A percentile compares a stretch with the other conserved stretches of the same genome.
Conservation (phyloP, 2,797 vertebrate species). For the Fistularia tabacaria region DNA sequence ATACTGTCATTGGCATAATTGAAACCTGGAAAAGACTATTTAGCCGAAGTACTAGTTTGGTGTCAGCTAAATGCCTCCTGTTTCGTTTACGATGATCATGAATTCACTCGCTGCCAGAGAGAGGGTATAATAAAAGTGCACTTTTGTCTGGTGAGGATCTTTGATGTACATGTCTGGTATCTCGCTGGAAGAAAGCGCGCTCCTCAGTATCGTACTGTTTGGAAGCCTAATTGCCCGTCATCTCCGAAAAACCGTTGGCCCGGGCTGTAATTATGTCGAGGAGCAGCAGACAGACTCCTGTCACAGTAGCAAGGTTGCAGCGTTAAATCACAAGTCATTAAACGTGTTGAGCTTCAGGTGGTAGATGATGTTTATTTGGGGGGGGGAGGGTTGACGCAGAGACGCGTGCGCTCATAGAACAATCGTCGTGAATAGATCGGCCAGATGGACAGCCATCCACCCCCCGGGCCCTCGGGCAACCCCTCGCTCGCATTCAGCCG, state of each 20-base stretch:
- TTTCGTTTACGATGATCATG: slow-evolving; percentile 41
- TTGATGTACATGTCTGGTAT: slow-evolving; percentile 45
- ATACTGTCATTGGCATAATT: not conserved
- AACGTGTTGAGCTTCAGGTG: slow-evolving; percentile 20
- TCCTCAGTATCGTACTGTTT: slow-evolving; percentile 52
- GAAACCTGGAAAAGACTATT: slow-evolving; percentile 10
- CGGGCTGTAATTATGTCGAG: slow-evolving; percentile 66
- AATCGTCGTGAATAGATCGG: slow-evolving; percentile 15
- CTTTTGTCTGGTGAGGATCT: slow-evolving; percentile 41
- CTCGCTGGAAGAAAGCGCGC: slow-evolving; percentile 46
- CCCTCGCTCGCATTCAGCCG: slow-evolving; percentile 17
- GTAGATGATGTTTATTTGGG: slow-evolving; percentile 1
- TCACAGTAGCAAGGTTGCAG: slow-evolving; percentile 30
- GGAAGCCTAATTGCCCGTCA: slow-evolving; percentile 66
- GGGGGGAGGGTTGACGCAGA: slow-evolving; percentile 8
- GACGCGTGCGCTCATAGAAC: not conserved
- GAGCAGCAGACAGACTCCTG: slow-evolving; percentile 57
- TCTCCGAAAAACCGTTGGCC: slow-evolving; percentile 60
- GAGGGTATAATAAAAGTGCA: slow-evolving; percentile 21
- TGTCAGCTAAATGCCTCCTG: slow-evolving; percentile 32
- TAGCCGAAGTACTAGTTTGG: slow-evolving; percentile 11
- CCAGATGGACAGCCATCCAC: slow-evolving; percentile 20
- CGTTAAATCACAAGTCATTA: slow-evolving; percentile 26
- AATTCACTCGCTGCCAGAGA: slow-evolving; percentile 27
- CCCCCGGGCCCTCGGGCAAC: slow-evolving; percentile 2